Conservation (phyloP, 2,113 vertebrate species). For the Mungos mungo region DNA sequence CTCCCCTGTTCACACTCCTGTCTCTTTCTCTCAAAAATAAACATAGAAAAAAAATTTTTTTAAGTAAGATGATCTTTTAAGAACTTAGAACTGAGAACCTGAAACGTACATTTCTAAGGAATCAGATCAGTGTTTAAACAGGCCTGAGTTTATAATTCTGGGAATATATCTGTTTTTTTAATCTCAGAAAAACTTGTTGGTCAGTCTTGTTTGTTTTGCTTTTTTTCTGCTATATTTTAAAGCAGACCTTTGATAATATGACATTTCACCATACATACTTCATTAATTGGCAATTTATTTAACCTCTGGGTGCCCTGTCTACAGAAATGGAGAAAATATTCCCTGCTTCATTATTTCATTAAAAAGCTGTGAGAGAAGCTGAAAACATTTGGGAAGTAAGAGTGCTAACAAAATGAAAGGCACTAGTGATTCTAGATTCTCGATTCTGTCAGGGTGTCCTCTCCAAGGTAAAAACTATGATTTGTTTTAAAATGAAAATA, state of each 20-base stretch:
- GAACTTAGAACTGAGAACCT: neutral
- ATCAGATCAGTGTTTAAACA: neutral
- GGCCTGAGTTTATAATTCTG: constrained; percentile 14
- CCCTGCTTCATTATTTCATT: neutral
- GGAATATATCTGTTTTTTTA: neutral
- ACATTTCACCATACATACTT: neutral
- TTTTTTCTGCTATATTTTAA: neutral
- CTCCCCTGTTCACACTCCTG: too few species aligned
- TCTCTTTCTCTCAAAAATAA: too few species aligned
- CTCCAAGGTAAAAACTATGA: constrained; percentile 14
- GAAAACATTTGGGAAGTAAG: neutral
- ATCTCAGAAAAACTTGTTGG: neutral
- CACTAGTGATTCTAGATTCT: neutral
- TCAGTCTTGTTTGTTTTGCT: neutral
- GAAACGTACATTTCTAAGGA: neutral
- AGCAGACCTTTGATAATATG: neutral
- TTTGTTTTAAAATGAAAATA: constrained; percentile 2
- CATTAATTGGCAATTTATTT: neutral
- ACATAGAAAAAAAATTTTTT: too few species aligned
- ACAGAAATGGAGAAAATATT: neutral
- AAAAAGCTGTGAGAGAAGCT: neutral
- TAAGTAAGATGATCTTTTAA: neutral
- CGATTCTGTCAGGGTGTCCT: neutral
- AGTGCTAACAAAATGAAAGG: neutral
- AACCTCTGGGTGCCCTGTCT: neutral